Evolutionary conservation across 2,888 invertebrate species (phyloP).

Genomic region (Leucozona laternaria): DNA sequence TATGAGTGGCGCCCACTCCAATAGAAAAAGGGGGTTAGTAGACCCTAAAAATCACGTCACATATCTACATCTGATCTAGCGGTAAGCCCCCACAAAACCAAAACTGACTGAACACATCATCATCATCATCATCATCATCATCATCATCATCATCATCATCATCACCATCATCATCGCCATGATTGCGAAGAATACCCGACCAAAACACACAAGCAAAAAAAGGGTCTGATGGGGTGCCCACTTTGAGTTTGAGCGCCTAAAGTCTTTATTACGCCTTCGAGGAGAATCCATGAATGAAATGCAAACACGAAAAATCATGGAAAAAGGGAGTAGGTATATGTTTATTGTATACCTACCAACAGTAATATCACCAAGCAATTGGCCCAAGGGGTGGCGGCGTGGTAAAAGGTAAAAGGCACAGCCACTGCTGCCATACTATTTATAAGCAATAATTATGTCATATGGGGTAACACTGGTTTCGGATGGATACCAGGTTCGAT

Average conservation of each 20-base stretch:
- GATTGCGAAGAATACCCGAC: constrained; percentile 42
- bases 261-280: constrained; percentile 75
- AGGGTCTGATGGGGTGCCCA: constrained; percentile 66
- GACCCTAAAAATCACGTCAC: constrained; percentile 62
- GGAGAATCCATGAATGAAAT: constrained; percentile 75
- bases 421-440: constrained; percentile 39
- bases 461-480: constrained; percentile 68
- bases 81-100: constrained; percentile 52
- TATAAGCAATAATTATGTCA: constrained; percentile 70
- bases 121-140: not conserved
- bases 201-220: constrained; percentile 44
- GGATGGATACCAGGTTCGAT: constrained; percentile 60
- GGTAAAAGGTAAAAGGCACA: constrained; percentile 38
- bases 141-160: constrained; percentile 22
- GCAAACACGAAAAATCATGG: constrained; percentile 70
- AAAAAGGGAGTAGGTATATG: constrained; percentile 32
- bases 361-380: constrained; percentile 39
- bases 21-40: constrained; percentile 24
- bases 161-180: not conserved
- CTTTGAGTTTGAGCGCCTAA: constrained; percentile 72
- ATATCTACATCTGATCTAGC: constrained; percentile 54
- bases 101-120: constrained; percentile 40
- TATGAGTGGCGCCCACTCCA: constrained; percentile 29
- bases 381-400: constrained; percentile 30
- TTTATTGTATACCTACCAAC: not conserved